Evolutionary conservation across 2,113 vertebrate species (phyloP).

Genomic region (Acanthisitta chloris): DNA sequence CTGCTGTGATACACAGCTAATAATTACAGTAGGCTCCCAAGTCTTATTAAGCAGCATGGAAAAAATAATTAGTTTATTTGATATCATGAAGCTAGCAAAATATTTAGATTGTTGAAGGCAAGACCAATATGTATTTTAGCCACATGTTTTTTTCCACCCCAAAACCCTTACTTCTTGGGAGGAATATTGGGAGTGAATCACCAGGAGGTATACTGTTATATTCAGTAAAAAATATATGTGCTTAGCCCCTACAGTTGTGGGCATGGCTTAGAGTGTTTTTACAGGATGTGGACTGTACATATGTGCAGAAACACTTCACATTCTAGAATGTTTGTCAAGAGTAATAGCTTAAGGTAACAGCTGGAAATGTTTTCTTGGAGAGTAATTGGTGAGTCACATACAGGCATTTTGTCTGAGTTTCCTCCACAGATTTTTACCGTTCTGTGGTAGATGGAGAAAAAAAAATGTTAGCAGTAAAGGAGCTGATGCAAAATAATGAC

Average conservation of each 20-base stretch:
- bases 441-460: background rate
- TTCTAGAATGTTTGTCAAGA: background rate
- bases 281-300: background rate
- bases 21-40: background rate
- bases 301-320: background rate
- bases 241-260: background rate
- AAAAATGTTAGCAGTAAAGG: background rate
- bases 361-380: background rate
- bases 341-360: background rate
- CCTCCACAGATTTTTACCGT: background rate
- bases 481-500: background rate
- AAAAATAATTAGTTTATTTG: background rate
- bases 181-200: background rate
- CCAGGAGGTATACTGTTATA: background rate
- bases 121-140: background rate
- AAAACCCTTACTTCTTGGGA: background rate
- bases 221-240: background rate
- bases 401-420: background rate
- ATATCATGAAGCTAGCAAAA: background rate
- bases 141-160: rapidly evolving
- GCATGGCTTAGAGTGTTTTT: background rate
- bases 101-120: background rate
- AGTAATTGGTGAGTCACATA: background rate
- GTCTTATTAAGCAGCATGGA: background rate
- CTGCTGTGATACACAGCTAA: background rate